phyloP scores from a whole-genome alignment of 2,113 vertebrate genomes.

The Scopus umbretta region DNA sequence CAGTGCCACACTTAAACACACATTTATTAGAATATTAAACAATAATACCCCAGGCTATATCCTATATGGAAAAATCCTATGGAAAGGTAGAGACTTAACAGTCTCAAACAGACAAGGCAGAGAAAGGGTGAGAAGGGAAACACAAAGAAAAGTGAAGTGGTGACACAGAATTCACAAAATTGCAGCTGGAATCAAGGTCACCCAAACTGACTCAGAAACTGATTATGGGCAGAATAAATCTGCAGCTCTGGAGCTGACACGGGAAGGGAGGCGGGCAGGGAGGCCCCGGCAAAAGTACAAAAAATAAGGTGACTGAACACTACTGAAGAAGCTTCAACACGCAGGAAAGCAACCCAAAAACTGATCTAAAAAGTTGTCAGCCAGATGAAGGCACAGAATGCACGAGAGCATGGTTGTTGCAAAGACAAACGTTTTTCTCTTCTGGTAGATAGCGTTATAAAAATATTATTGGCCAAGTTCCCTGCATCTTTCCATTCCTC shows the following conservation, averaged over 20 bases:
- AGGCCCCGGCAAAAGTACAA: not conserved
- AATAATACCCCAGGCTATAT: not conserved
- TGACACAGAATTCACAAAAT: not conserved
- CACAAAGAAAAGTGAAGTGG: not conserved
- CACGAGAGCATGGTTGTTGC: accelerated
- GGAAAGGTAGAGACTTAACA: not conserved
- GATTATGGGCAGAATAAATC: not conserved
- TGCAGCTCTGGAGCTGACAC: not conserved
- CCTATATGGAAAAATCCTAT: not conserved
- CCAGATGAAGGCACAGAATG: not conserved
- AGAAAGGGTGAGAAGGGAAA: not conserved
- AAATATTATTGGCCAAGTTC: not conserved
- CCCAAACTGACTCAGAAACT: not conserved
- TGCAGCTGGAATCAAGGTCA: not conserved
- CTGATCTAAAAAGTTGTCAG: not conserved
- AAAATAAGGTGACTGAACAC: not conserved
- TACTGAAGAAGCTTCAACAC: not conserved
- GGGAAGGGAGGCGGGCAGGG: not conserved
- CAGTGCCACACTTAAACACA: accelerated
- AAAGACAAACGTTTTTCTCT: not conserved
- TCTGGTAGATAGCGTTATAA: not conserved
- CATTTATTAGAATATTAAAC: not conserved
- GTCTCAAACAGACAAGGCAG: not conserved
- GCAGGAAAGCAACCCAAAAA: not conserved
- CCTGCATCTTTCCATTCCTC: not conserved